A percentile compares a stretch with the other conserved stretches of the same genome.
These are phyloP conservation scores for Tachycineta bicolor DNA, from an alignment of 2,113 vertebrate genomes.

Conservation along the genomic window DNA sequence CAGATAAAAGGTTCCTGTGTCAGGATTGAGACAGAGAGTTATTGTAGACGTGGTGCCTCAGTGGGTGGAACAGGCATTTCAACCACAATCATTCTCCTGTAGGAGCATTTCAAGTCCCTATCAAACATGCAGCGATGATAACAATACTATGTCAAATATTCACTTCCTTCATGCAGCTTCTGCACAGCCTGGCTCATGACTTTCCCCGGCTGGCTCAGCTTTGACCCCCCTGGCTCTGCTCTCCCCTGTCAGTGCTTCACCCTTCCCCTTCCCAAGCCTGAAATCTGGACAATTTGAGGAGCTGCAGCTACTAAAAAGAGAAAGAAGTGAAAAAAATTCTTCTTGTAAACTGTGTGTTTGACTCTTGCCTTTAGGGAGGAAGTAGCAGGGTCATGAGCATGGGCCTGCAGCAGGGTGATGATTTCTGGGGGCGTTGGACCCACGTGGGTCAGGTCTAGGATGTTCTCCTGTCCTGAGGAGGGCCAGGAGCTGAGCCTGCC, in stretches of 20 bases:
- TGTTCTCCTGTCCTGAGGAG: not conserved
- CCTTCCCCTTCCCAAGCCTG: not conserved
- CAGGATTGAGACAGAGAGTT: not conserved
- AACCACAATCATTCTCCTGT: slow-evolving; percentile 56
- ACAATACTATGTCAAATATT: slow-evolving; percentile 46
- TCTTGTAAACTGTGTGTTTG: not conserved
- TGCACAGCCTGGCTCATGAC: not conserved
- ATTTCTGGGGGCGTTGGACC: not conserved
- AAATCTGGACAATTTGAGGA: not conserved
- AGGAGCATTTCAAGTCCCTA: slow-evolving; percentile 14
- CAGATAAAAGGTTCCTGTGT: slow-evolving; percentile 32
- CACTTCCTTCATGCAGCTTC: not conserved
- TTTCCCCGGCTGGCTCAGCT: not conserved
- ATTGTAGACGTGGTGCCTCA: not conserved
- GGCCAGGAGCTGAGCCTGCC: not conserved
- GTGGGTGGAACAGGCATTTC: slow-evolving; percentile 57
- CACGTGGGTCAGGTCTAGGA: rapidly evolving
- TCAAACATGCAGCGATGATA: slow-evolving; percentile 33
- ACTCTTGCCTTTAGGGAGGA: not conserved
- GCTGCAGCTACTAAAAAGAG: not conserved
- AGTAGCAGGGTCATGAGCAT: not conserved
- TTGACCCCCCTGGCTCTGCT: not conserved
- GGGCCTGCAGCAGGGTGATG: not conserved
- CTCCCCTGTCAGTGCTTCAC: not conserved
- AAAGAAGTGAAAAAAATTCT: rapidly evolving